phyloP scores from a whole-genome alignment of 2,797 vertebrate species.

The Emys orbicularis region DNA sequence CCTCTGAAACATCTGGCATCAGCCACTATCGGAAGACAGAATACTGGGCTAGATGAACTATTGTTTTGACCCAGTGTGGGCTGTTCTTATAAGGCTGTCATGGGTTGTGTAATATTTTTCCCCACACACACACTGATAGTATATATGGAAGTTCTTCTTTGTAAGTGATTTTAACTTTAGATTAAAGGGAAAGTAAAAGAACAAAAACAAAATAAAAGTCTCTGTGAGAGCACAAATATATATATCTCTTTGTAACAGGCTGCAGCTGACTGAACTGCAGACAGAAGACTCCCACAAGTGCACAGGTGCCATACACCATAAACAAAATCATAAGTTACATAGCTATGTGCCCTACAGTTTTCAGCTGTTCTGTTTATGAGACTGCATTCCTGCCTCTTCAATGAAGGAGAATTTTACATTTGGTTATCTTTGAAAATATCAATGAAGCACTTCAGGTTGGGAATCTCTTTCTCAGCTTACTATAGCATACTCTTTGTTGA shows the following conservation, averaged over 20 bases:
- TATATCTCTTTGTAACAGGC: background rate
- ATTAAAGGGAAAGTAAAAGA: background rate
- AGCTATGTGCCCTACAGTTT: background rate
- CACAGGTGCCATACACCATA: slow-evolving; percentile 20
- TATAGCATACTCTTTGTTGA: background rate
- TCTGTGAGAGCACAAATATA: background rate
- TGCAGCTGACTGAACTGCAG: background rate
- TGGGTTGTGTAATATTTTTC: background rate
- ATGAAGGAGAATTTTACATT: background rate
- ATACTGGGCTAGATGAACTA: background rate
- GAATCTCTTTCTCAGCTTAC: background rate
- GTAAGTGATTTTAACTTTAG: background rate
- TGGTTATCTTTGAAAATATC: slow-evolving; percentile 5
- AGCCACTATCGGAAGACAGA: background rate
- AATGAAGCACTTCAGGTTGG: background rate
- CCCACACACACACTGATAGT: background rate
- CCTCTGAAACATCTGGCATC: background rate
- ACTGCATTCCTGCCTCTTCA: background rate
- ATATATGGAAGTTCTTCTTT: background rate
- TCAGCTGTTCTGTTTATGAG: background rate
- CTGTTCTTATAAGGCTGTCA: background rate
- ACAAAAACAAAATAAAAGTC: slow-evolving; percentile 21
- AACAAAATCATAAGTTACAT: slow-evolving; percentile 38
- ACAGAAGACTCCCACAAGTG: slow-evolving; percentile 42
- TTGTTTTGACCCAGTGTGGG: background rate